These are phyloP conservation scores for Odontothrips loti DNA, from an alignment of 2,888 invertebrate species.

Conservation along the genomic window DNA sequence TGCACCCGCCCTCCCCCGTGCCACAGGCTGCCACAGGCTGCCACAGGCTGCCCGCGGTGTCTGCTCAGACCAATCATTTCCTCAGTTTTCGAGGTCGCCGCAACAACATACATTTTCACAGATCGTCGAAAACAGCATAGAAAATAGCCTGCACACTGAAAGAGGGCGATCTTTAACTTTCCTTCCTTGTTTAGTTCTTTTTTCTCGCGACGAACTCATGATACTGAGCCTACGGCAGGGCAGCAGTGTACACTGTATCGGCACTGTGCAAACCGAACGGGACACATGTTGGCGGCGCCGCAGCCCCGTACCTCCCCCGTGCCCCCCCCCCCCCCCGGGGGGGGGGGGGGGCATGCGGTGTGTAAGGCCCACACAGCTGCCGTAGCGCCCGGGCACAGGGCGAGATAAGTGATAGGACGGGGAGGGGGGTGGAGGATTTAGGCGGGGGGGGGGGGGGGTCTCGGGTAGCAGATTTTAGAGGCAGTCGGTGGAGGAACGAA, in stretches of 20 bases:
- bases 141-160: too few relatives aligned
- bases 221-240: too few relatives aligned
- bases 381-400: neutral
- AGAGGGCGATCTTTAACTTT: too few relatives aligned
- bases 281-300: conserved; percentile 13
- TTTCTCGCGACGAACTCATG: too few relatives aligned
- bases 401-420: conserved; percentile 10
- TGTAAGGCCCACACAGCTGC: neutral
- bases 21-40: too few relatives aligned
- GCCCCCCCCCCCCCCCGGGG: neutral
- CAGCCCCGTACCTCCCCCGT: neutral
- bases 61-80: too few relatives aligned
- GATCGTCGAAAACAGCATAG: too few relatives aligned
- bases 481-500: neutral
- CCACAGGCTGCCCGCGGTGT: too few relatives aligned
- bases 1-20: too few relatives aligned
- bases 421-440: neutral
- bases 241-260: conserved; percentile 3
- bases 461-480: neutral
- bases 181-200: too few relatives aligned
- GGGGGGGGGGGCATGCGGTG: neutral
- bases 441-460: neutral
- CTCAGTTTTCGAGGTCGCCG: too few relatives aligned
- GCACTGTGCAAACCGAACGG: conserved; percentile 20
- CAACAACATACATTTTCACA: too few relatives aligned